Percentiles rank a stretch among this genome's conserved stretches.
Conservation (phyloP, 1,140 invertebrate species). For the Zaprionus camerounensis region DNA sequence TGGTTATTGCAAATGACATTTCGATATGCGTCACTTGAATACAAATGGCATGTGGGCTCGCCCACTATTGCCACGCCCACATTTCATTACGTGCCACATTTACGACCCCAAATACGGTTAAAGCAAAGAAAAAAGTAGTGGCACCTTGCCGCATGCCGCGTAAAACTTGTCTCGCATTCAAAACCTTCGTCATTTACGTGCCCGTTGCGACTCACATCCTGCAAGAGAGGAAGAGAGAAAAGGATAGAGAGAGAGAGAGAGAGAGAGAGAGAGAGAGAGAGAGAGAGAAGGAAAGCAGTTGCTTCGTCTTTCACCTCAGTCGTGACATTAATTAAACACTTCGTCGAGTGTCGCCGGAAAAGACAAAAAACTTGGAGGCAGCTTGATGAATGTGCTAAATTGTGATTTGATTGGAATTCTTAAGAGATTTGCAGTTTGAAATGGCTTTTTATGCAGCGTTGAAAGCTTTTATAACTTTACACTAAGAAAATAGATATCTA, state of each 20-base stretch:
- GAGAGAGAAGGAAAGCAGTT: neutral
- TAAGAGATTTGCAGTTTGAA: neutral
- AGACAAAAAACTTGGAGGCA: neutral
- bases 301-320: neutral
- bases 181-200: slow-evolving; percentile 26
- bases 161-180: slow-evolving; percentile 13
- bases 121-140: neutral
- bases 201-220: slow-evolving; percentile 20
- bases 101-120: slow-evolving; percentile 1
- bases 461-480: no score
- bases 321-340: slow-evolving; percentile 27
- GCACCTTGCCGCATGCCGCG: slow-evolving; percentile 1
- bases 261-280: neutral
- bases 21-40: slow-evolving; percentile 62
- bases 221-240: neutral
- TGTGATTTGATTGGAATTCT: neutral
- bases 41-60: slow-evolving; percentile 54
- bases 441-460: no score
- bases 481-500: no score
- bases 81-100: slow-evolving; percentile 30
- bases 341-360: neutral
- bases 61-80: slow-evolving; percentile 20
- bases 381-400: neutral
- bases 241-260: neutral
- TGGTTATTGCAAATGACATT: slow-evolving; percentile 15